These are phyloP conservation scores for Platygyra sinensis DNA, from an alignment of 64 coral and sea anemone genomes.

Conservation along the genomic window DNA sequence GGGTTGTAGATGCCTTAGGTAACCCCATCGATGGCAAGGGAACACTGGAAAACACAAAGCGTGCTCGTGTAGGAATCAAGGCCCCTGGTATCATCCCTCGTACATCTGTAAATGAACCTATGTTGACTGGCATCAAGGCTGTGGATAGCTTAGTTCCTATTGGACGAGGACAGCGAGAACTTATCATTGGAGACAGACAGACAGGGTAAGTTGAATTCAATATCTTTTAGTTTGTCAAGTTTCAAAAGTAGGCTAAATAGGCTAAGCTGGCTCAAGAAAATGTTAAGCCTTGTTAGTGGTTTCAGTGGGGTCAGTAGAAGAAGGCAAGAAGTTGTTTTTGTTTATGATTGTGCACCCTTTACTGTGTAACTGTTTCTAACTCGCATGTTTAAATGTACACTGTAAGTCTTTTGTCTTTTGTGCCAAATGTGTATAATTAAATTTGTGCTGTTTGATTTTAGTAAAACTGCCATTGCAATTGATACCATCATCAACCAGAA, in stretches of 20 bases:
- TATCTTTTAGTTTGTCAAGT: too few species aligned
- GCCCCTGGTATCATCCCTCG: conserved; percentile 98
- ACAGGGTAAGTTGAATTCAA: conserved; percentile 62
- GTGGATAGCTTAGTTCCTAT: conserved; percentile 99
- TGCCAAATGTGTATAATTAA: not conserved
- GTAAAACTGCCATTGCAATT: conserved; percentile 99
- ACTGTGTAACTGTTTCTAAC: too few species aligned
- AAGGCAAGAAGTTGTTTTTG: too few species aligned
- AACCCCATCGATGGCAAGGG: conserved; percentile 98
- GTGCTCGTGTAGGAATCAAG: conserved; percentile 92
- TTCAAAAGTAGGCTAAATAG: not conserved
- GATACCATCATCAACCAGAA: conserved; percentile 99
- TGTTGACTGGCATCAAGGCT: conserved; percentile 99
- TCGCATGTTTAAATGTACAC: too few species aligned
- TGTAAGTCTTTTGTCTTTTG: too few species aligned
- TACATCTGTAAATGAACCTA: conserved; percentile 98
- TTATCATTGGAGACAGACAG: conserved; percentile 99
- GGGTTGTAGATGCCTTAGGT: conserved; percentile 98
- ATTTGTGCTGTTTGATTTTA: conserved; percentile 7
- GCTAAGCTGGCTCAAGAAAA: too few species aligned
- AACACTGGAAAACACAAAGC: conserved; percentile 38
- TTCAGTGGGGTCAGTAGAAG: too few species aligned
- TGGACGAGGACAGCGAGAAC: conserved; percentile 98
- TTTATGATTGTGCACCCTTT: too few species aligned
- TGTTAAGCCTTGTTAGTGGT: too few species aligned